phyloP scores from a whole-genome alignment of 2,888 invertebrate species.

The Uloborus plumipes region DNA sequence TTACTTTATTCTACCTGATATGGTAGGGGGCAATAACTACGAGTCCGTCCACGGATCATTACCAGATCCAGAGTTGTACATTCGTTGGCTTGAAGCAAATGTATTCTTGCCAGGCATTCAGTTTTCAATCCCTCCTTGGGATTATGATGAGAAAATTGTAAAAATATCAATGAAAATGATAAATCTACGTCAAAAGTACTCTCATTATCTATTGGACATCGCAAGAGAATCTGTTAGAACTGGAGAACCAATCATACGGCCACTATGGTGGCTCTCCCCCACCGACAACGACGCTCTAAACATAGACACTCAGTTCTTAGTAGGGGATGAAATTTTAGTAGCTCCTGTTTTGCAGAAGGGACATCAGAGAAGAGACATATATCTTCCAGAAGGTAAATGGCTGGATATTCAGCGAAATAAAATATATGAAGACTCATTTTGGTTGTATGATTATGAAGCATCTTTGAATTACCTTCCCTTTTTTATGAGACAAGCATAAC shows the following conservation, averaged over 20 bases:
- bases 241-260: slow-evolving; percentile 83
- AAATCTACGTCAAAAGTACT: slow-evolving; percentile 77
- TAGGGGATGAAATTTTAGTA: slow-evolving; percentile 90
- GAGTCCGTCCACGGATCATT: slow-evolving; percentile 68
- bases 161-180: slow-evolving; percentile 78
- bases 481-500: slow-evolving; percentile 36
- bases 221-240: slow-evolving; percentile 75
- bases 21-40: slow-evolving; percentile 77
- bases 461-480: slow-evolving; percentile 43
- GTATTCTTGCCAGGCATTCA: slow-evolving; percentile 85
- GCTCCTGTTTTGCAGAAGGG: slow-evolving; percentile 85
- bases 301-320: slow-evolving; percentile 81
- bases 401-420: slow-evolving; percentile 26
- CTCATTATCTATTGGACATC: slow-evolving; percentile 76
- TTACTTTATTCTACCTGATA: slow-evolving; percentile 83
- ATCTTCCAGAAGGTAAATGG: slow-evolving; percentile 92
- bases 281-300: slow-evolving; percentile 76
- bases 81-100: slow-evolving; percentile 85
- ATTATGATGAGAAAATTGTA: slow-evolving; percentile 77
- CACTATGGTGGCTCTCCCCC: slow-evolving; percentile 89
- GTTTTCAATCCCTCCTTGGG: slow-evolving; percentile 86
- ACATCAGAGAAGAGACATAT: slow-evolving; percentile 81
- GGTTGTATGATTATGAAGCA: slow-evolving; percentile 49
- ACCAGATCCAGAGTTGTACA: slow-evolving; percentile 74
- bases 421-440: slow-evolving; percentile 42